Base-by-base conservation (phyloP, 2,888 invertebrate genomes). In the Lumbricus terrestris region DNA sequence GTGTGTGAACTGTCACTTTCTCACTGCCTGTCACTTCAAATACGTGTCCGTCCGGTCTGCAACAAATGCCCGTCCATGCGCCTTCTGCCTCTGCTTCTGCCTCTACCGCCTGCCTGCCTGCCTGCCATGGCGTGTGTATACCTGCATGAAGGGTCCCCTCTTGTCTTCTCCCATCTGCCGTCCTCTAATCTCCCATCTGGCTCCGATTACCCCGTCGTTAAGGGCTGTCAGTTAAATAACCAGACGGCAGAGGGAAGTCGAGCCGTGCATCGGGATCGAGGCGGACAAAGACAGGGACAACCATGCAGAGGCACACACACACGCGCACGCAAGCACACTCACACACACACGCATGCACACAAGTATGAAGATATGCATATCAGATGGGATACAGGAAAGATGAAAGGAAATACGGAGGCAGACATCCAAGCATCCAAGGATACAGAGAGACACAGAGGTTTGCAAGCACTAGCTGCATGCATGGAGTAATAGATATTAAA, bases 181-280 rank as follows among this genome's bases (percentile, higher is more conserved):
- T 33, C 42, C 13, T 47, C 35, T 85, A 85, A 85, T 85, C 85
- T 34, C 85, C 85, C 85, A 85, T 85, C 85, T 85, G 85, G 85
- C 29, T 85, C 35, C 85, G 85, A 85, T 85, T 85, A 85, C 37
- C 85, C 85, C 37, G 85, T 85, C 85, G 23, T 85, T 37, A 85
- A 85, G 35, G 69, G n/a, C 69, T 69, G 69, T 69, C 69, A 69
- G 69, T 47, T 47, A 47, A 47, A 47, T 47, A 47, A 47, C 47
- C 47, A 47, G 47, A 15, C 47, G 18, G 69, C 11, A 5, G 29
- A 54, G 29, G 69, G 8, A 69, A 5, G 47, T 23, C 47, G 47
- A 29, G 16, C n/a, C 8, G n/a, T 29, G 69, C 29, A 69, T n/a
- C 69, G n/a, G n/a, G 29, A 3, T 5, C 11, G 13, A 20, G 54